Base-by-base conservation (phyloP, 2,888 invertebrate genomes). In the Leuctra nigra region DNA sequence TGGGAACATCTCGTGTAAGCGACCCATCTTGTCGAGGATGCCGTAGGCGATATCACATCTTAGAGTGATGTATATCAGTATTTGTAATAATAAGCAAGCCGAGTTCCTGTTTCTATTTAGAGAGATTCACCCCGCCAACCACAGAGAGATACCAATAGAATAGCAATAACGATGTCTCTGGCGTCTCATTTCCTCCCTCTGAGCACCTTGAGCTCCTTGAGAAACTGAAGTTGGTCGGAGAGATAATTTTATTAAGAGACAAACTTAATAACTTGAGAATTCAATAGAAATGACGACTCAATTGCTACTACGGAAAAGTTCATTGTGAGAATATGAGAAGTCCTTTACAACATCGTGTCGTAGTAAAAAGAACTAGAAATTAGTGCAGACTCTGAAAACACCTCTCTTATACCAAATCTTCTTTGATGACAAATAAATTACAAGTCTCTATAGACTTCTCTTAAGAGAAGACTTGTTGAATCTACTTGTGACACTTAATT, bases 181-280 rank as follows among this genome's bases (percentile, higher is more conserved):
- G 20, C 23, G 22, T 44, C 23, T 44, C 44, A 44, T 23, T 44
- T 44, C 44, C 23, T 39, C n/a, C 29, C 4, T n/a, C 18, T 20
- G n/a, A 20, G 44, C 44, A 44, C 44, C 23, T 20, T 20, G 22
- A 44, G 44, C 44, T 22, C 23, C 44, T 44, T 23, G 9, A 18
- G 7, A 44, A 4, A 16, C 6, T 16, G 39, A 44, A 44, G 44
- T 44, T 44, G 23, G 44, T 23, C n/a, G 22, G 23, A 44, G 44
- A 44, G 44, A 44, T 44, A 44, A 44, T 44, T 44, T 44, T 44
- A 44, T 44, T 44, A 44, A 44, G 44, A 22, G 44, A 44, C 44
- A 44, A 22, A 44, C 23, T 44, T 44, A 44, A 44, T 44, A 44
- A 44, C 23, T 44, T n/a, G 44, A 20, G 9, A 50, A 24, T 50